phyloP scores from a whole-genome alignment of 2,888 invertebrate genomes.

The Cactoblastis cactorum region DNA sequence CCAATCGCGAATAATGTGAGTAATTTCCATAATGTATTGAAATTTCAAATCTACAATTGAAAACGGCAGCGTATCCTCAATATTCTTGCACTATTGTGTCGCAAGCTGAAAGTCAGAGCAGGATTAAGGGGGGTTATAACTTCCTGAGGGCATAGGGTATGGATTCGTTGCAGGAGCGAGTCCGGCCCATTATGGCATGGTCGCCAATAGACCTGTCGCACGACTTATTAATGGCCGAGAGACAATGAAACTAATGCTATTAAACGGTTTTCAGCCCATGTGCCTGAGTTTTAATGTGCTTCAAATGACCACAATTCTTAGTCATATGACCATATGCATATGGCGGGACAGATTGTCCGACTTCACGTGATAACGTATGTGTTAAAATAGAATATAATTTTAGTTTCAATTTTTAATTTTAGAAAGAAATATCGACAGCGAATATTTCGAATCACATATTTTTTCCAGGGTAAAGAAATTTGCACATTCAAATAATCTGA shows the following conservation, averaged over 20 bases:
- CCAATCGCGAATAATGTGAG: constrained; percentile 11
- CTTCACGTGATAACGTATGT: no score
- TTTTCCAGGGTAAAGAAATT: no score
- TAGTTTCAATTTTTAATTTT: no score
- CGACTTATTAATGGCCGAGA: constrained; percentile 67
- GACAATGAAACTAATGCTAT: constrained; percentile 74
- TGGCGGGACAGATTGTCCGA: background rate
- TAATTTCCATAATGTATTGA: constrained; percentile 21
- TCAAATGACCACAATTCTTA: background rate
- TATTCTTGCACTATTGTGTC: constrained; percentile 29
- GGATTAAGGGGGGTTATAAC: constrained; percentile 20
- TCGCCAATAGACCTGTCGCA: constrained; percentile 68
- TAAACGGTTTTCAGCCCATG: constrained; percentile 56
- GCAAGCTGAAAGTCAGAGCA: constrained; percentile 18
- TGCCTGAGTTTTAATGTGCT: constrained; percentile 47
- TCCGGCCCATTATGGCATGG: constrained; percentile 56
- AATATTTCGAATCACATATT: no score
- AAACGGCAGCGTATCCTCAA: constrained; percentile 23
- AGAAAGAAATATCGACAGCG: no score
- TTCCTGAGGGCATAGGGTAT: constrained; percentile 36
- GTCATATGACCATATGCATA: background rate
- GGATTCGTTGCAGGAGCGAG: constrained; percentile 58
- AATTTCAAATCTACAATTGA: constrained; percentile 28
- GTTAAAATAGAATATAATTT: no score
- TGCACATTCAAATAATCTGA: no score